phyloP scores from a whole-genome alignment of 2,888 invertebrate genomes.

The Euclidia mi region DNA sequence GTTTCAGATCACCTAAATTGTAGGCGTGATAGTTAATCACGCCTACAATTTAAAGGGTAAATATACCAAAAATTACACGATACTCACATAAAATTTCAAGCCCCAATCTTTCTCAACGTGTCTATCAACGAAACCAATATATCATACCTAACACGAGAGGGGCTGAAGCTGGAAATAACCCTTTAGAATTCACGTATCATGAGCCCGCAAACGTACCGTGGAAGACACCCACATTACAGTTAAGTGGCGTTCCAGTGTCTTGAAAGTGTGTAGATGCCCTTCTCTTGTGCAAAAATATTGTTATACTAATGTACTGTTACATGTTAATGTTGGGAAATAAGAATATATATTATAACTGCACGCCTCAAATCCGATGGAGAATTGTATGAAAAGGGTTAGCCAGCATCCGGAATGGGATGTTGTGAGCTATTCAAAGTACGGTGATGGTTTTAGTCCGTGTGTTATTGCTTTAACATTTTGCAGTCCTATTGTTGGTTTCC shows the following conservation, averaged over 20 bases:
- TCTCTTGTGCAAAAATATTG: constrained; percentile 18
- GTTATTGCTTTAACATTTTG: background rate
- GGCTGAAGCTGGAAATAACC: constrained; percentile 43
- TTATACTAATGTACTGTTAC: constrained; percentile 33
- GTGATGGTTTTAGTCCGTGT: background rate
- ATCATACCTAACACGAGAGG: constrained; percentile 45
- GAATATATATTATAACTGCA: constrained; percentile 1
- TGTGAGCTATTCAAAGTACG: background rate
- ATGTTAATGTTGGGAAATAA: constrained; percentile 29
- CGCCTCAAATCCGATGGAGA: constrained; percentile 3
- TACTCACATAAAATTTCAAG: constrained; percentile 24
- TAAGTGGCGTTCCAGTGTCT: constrained; percentile 34
- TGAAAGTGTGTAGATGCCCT: constrained; percentile 17
- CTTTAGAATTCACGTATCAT: constrained; percentile 63
- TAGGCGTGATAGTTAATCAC: no score
- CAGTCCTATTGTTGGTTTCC: background rate
- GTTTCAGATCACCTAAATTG: background rate
- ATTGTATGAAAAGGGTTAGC: background rate
- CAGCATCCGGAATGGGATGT: background rate
- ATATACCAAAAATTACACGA: constrained; percentile 25
- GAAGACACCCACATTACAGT: constrained; percentile 41
- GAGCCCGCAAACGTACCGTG: constrained; percentile 60
- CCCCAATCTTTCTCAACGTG: constrained; percentile 37
- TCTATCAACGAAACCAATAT: constrained; percentile 54
- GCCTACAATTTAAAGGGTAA: constrained; percentile 20